Evolutionary conservation across 2,113 vertebrate genomes (phyloP).

Genomic region (Micromys minutus): DNA sequence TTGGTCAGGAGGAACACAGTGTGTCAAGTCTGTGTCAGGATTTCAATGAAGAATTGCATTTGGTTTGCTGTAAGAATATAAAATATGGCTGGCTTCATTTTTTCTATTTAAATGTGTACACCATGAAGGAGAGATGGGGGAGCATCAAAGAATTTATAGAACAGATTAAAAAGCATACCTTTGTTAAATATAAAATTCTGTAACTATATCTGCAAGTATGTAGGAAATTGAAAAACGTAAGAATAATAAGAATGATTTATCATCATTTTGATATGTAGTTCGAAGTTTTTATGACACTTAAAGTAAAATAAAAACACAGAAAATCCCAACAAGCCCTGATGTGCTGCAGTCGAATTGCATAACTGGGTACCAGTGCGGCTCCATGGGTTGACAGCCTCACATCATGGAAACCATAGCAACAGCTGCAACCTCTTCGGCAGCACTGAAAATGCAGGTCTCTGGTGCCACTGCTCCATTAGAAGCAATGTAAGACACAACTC

Average conservation of each 20-base stretch:
- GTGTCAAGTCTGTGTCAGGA: background rate
- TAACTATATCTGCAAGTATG: background rate
- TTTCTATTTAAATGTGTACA: constrained; percentile 11
- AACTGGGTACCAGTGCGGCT: constrained; percentile 26
- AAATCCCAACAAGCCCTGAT: background rate
- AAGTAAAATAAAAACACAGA: constrained; percentile 32
- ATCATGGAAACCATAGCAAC: constrained; percentile 74
- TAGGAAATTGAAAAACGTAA: background rate
- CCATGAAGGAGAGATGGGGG: background rate
- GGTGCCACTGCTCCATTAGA: constrained; percentile 46
- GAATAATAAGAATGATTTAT: constrained; percentile 15
- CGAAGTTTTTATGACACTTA: background rate
- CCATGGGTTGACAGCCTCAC: constrained; percentile 30
- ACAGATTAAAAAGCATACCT: background rate
- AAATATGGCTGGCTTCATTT: background rate
- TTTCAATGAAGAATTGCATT: constrained; percentile 36
- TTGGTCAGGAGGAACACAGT: background rate
- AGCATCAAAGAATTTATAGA: background rate
- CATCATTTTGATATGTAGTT: constrained; percentile 14
- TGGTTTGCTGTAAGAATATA: constrained; percentile 31
- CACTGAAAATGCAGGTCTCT: constrained; percentile 52
- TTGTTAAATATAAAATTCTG: constrained; percentile 27
- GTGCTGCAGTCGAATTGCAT: constrained; percentile 46
- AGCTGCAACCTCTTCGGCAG: background rate
- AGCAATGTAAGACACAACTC: constrained; percentile 40